Base-by-base conservation (phyloP, 2,797 vertebrate genomes). In the Microctenopoma lineatum region DNA sequence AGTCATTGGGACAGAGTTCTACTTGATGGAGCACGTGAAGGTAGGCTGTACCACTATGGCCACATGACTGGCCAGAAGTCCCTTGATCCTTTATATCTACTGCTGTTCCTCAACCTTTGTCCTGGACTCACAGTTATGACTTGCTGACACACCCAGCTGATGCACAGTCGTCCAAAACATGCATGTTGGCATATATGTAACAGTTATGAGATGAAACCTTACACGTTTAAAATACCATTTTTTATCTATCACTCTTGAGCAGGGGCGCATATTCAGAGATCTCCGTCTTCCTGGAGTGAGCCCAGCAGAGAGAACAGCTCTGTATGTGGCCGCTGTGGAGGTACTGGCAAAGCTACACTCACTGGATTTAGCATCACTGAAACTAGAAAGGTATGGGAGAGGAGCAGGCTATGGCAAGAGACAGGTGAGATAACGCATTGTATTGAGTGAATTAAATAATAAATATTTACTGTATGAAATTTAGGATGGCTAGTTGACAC, bases 1-100 rank as follows among this genome's bases (percentile, higher is more conserved):
- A 26, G 12, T 99, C 73, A 96, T 97, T 41, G 97, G 96, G 77
- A 97, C 96, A 1, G 95, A 98, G 69, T 99, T 99, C 82, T 99
- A 98, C 72, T 12, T 99, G 44, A 98, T 98, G 97, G 92, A 96
- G 52, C 95, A 96, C 54, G 92, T 98, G 13, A 88, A 93, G 94
- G 97, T 96, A 84, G 16, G 54, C 76, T 66, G 26, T 59, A 2
- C 4, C 16, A 53, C 32, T 4, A 21, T 47, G 32, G 1, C n/a
- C 25, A 39, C 4, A 51, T 34, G 16, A 45, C 26, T 25, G 36
- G 25, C 15, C 3, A 12, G 16, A 13, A 34, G 6, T 56, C 3
- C 5, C 1, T 56, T 34, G 4, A 47, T 56, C 4, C 9, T 4
- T 27, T 47, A 6, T 26, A 14, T 59, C 9, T n/a, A 46, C 58